A percentile compares a stretch with the other conserved stretches of the same genome.
Conservation (phyloP, 2,113 vertebrate species). For the Caretta caretta region DNA sequence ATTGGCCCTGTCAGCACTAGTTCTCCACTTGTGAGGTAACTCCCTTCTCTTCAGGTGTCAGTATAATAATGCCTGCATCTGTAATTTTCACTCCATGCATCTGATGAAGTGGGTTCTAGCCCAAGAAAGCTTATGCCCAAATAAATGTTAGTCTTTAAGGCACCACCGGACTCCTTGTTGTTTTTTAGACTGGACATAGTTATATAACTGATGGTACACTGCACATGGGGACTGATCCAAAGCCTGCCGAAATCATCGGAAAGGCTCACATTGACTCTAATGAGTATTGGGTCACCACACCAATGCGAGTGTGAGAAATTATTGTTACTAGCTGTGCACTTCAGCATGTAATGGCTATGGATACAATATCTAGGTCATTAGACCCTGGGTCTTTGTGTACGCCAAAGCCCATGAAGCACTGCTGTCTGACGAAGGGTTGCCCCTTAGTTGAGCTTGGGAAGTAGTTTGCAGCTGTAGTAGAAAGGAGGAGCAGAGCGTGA, state of each 20-base stretch:
- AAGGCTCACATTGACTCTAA: neutral
- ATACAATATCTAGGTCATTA: neutral
- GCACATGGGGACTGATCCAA: neutral
- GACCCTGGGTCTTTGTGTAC: neutral
- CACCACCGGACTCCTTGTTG: too few species aligned
- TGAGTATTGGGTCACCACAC: neutral
- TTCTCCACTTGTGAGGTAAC: too few species aligned
- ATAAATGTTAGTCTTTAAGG: too few species aligned
- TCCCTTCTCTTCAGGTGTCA: too few species aligned
- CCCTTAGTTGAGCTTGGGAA: neutral
- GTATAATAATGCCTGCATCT: too few species aligned
- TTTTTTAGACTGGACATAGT: conserved; percentile 26
- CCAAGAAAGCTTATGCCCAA: too few species aligned
- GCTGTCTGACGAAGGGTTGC: rapidly evolving
- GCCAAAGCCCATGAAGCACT: rapidly evolving
- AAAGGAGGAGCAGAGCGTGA: neutral
- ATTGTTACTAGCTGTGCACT: neutral
- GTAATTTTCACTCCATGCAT: too few species aligned
- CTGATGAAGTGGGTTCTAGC: too few species aligned
- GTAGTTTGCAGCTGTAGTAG: rapidly evolving
- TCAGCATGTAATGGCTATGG: neutral
- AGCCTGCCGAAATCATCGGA: neutral
- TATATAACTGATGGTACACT: neutral
- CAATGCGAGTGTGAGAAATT: neutral
- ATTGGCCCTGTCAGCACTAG: too few species aligned